Evolutionary conservation across 2,888 invertebrate species (phyloP).

Genomic region (Toxonevra muliebris): DNA sequence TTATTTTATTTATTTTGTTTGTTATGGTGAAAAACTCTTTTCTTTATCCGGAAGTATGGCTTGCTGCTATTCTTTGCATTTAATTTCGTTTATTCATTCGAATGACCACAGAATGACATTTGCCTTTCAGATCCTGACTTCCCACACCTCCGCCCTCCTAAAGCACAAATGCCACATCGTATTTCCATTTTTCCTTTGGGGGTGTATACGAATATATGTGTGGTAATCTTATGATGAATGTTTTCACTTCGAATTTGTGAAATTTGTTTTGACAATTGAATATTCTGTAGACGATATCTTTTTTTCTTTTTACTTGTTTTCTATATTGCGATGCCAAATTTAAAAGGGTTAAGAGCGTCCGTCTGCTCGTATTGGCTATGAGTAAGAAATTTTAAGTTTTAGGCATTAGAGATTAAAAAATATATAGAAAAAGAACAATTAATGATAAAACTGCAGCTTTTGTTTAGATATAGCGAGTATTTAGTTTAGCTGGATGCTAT

Average conservation of each 20-base stretch:
- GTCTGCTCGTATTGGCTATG: too few relatives aligned
- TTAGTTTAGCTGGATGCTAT: too few relatives aligned
- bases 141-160: constrained; percentile 24
- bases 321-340: too few relatives aligned
- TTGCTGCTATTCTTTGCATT: constrained; percentile 46
- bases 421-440: too few relatives aligned
- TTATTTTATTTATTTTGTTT: constrained; percentile 23
- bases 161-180: constrained; percentile 15
- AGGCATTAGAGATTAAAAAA: too few relatives aligned
- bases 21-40: constrained; percentile 18
- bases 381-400: too few relatives aligned
- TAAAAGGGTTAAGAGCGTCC: too few relatives aligned
- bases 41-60: constrained; percentile 10
- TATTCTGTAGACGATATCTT: constrained; percentile 38
- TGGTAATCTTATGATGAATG: constrained; percentile 58
- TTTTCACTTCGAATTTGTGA: constrained; percentile 49
- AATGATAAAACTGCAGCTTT: too few relatives aligned
- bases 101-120: constrained; percentile 62
- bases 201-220: background rate
- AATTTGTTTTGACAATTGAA: constrained; percentile 57
- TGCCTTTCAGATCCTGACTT: constrained; percentile 40
- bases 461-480: too few relatives aligned
- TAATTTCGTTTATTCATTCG: constrained; percentile 63
- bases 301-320: constrained; percentile 15
- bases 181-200: background rate